These are phyloP conservation scores for Botia almorhae DNA, from an alignment of 2,797 vertebrate species.

Conservation along the genomic window DNA sequence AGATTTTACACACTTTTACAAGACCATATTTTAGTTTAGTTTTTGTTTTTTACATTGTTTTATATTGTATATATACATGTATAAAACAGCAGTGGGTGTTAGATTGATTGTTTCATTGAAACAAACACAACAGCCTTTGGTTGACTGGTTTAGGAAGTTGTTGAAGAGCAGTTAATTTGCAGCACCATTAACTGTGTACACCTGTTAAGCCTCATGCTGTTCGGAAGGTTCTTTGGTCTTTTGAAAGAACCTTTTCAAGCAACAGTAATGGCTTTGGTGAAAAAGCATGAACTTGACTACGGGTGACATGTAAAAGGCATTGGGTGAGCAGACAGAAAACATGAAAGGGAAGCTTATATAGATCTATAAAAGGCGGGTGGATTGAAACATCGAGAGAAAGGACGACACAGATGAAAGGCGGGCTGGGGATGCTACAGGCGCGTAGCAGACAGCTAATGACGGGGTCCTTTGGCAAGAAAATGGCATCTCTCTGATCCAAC, in stretches of 20 bases:
- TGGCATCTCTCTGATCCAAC: conserved; percentile 64
- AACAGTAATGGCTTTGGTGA: conserved; percentile 10
- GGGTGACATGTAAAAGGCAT: conserved; percentile 57
- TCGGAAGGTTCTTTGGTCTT: conserved; percentile 37
- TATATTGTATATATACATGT: no score
- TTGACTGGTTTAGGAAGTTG: not conserved
- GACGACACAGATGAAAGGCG: conserved; percentile 74
- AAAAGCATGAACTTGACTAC: conserved; percentile 28
- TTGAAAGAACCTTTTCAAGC: conserved; percentile 20
- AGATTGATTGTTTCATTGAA: not conserved
- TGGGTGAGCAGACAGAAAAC: conserved; percentile 71
- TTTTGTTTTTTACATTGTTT: no score
- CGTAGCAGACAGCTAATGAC: conserved; percentile 71
- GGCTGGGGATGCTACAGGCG: conserved; percentile 48
- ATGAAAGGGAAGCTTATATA: conserved; percentile 68
- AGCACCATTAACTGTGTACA: not conserved
- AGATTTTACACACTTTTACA: no score
- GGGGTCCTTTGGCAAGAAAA: conserved; percentile 65
- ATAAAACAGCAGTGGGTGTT: no score
- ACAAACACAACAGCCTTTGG: not conserved
- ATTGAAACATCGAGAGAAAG: conserved; percentile 65
- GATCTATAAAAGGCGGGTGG: conserved; percentile 59
- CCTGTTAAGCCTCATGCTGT: conserved; percentile 30
- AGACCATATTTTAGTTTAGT: no score
- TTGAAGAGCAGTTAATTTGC: not conserved